Percentiles rank a stretch among this genome's conserved stretches.
Conservation (phyloP, 2,113 vertebrate genomes). For the Corvus hawaiiensis region DNA sequence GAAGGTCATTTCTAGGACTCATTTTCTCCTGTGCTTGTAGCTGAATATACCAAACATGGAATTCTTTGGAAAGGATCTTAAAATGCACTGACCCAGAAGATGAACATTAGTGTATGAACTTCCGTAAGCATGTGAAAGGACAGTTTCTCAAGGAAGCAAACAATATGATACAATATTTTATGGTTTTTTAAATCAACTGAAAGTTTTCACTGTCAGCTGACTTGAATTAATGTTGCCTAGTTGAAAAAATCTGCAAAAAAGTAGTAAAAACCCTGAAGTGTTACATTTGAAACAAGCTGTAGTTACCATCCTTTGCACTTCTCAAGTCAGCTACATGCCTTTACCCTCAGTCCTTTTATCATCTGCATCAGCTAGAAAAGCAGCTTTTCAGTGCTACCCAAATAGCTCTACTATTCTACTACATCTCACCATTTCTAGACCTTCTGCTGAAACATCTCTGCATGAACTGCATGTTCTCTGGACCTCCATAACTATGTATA, state of each 20-base stretch:
- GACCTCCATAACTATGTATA: background rate
- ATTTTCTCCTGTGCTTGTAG: background rate
- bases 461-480: background rate
- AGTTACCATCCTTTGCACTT: background rate
- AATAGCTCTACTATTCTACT: background rate
- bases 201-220: background rate
- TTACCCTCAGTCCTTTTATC: background rate
- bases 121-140: background rate
- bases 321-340: background rate
- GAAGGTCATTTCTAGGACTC: background rate
- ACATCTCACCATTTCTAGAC: background rate
- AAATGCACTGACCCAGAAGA: background rate
- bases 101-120: background rate
- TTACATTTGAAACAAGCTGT: background rate
- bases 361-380: background rate
- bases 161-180: background rate
- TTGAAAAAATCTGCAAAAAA: background rate
- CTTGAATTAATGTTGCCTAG: background rate
- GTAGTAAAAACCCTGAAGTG: background rate
- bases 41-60: background rate
- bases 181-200: background rate
- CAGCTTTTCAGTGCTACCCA: background rate
- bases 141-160: background rate
- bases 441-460: background rate
- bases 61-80: background rate